Evolutionary conservation across 2,888 invertebrate species (phyloP), one percentile per base, ranked within the genome.

Genomic region (Tryphoninae sp.): DNA sequence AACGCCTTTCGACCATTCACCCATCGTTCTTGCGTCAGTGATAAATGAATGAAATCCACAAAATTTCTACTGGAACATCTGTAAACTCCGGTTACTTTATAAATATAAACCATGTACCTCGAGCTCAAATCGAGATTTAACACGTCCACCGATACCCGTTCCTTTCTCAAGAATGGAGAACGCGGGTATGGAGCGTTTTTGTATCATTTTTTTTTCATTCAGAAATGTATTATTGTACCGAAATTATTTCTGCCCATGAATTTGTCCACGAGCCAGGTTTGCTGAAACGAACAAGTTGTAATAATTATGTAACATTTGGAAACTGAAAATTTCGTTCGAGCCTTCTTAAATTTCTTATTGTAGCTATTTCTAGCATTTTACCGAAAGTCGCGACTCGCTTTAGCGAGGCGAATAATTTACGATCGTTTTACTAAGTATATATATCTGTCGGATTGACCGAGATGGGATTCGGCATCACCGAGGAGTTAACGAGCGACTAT

Each of bases 401-500:
- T 64, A 16, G 55, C 45, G 65, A 65, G 51, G 42, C 65, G 40
- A 2, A 49, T 42, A 42, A 71, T 78, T 71, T 49, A 64, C 13
- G n/a, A 40, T n/a, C 49, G 49, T 72, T 78, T 58, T 64, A 69
- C 49, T 62, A 62, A 62, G 26, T 26, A 73, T 58, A 59, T 13
- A 40, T 19, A 40, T 16, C 42, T 9, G 19, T 26, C 33, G 7
- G 22, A 61, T 61, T 33, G 42, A 40, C 13, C 9, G 13, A n/a
- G 42, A n/a, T 64, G 61, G 11, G 62, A 77, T 81, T 45, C 55
- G n/a, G 59, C 58, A 26, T 23, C n/a, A 64, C 33, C n/a, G 58
- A 33, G 33, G 74, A 78, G 74, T 81, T 81, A 81, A 81, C 64
- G 78, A 78, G 81, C 81, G 58, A 78, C 74, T 80, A 69, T 65